A percentile compares a stretch with the other conserved stretches of the same genome.
These are phyloP conservation scores for Falco berigora DNA, from an alignment of 2,797 vertebrate species.

Conservation along the genomic window DNA sequence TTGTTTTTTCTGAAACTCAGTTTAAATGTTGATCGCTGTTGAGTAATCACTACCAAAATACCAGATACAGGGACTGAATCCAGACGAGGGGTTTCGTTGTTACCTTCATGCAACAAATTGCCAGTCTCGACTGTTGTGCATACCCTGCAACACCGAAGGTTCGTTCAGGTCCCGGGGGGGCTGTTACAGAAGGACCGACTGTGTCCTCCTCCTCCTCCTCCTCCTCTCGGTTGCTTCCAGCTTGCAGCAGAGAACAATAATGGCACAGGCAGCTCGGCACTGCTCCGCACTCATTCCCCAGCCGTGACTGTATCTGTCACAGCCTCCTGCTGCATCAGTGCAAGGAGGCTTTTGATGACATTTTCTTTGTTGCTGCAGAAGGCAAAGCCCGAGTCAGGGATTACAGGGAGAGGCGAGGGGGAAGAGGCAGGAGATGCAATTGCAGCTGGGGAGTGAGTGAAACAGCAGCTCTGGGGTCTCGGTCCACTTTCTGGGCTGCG, in stretches of 20 bases:
- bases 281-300: background rate
- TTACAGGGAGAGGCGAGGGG: background rate
- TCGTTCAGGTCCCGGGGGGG: background rate
- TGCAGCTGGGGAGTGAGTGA: background rate
- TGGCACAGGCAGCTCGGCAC: slow-evolving; percentile 23
- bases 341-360: background rate
- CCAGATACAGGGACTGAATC: background rate
- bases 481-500: background rate
- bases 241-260: slow-evolving; percentile 46
- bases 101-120: rapidly evolving
- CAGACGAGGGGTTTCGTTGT: background rate
- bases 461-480: background rate
- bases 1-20: background rate
- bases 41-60: background rate
- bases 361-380: background rate
- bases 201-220: background rate
- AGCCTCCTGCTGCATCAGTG: background rate
- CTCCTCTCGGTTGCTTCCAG: background rate
- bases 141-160: background rate
- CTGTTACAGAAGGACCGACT: background rate
- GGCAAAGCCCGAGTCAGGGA: background rate
- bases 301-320: background rate
- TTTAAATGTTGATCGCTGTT: background rate
- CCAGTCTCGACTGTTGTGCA: background rate
- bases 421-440: background rate